A percentile compares a stretch with the other conserved stretches of the same genome.
These are phyloP conservation scores for Sebastiscus albofasciatus DNA, from an alignment of 2,797 vertebrate species.

Conservation along the genomic window DNA sequence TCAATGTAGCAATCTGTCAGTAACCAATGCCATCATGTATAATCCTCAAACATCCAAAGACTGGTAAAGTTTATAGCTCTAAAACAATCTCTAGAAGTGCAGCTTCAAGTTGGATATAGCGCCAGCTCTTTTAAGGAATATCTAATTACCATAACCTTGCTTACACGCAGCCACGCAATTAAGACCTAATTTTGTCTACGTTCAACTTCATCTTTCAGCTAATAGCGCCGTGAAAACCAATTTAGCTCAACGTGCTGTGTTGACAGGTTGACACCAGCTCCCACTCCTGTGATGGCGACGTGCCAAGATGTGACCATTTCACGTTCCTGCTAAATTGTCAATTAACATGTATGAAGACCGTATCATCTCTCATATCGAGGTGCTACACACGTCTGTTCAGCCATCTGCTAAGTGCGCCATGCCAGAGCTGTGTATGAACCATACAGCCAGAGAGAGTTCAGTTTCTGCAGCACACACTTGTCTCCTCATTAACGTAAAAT, in stretches of 20 bases:
- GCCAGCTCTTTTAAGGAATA: not conserved
- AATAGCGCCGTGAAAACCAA: conserved; percentile 16
- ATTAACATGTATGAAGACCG: conserved; percentile 55
- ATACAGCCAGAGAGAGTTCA: not conserved
- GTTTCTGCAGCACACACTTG: not conserved
- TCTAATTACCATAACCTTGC: conserved; percentile 12
- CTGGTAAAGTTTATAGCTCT: not conserved
- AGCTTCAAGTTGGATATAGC: not conserved
- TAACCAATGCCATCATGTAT: not conserved
- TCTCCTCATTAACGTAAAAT: conserved; percentile 23
- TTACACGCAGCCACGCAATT: conserved; percentile 15
- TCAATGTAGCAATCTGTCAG: not conserved
- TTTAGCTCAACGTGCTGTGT: conserved; percentile 11
- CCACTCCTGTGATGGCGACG: not conserved
- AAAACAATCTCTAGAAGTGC: not conserved
- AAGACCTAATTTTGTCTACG: not conserved
- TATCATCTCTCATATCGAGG: conserved; percentile 39
- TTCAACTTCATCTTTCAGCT: conserved; percentile 15
- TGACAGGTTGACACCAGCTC: conserved; percentile 49
- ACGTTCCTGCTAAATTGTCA: conserved; percentile 55
- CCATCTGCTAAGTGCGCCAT: conserved; percentile 49
- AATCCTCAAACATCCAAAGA: not conserved
- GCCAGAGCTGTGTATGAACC: conserved; percentile 4
- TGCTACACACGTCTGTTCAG: conserved; percentile 25
- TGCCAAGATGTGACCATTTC: conserved; percentile 38